Conservation (phyloP, 2,113 vertebrate species). For the Notarius lentiginosus region DNA sequence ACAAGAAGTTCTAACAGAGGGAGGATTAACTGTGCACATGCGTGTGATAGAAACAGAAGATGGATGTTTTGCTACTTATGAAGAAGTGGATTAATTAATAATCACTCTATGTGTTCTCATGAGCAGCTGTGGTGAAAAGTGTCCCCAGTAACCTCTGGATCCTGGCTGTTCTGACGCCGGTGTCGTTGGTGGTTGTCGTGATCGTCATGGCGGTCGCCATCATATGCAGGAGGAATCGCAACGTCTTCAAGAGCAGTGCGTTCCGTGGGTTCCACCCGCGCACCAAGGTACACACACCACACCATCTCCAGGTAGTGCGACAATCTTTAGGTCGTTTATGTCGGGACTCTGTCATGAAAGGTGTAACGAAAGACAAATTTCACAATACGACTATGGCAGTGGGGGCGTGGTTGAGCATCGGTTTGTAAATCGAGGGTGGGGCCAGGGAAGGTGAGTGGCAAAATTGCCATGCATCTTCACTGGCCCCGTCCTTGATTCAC, state of each 20-base stretch:
- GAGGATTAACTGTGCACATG: constrained; percentile 29
- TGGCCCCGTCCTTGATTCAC: no score
- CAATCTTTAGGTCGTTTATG: background rate
- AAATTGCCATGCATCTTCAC: no score
- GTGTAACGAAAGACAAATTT: background rate
- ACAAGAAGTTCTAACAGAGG: constrained; percentile 34
- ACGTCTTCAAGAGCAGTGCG: constrained; percentile 89
- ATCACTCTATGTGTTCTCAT: background rate
- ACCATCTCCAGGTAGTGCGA: no score
- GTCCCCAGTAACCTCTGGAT: constrained; percentile 95
- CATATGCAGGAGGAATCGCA: constrained; percentile 93
- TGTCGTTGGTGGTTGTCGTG: constrained; percentile 86
- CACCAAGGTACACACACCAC: constrained; percentile 79
- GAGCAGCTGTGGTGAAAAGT: constrained; percentile 90
- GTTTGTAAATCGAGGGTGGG: no score
- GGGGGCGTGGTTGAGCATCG: no score
- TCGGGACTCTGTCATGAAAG: background rate
- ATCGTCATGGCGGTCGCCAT: constrained; percentile 92
- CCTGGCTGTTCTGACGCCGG: constrained; percentile 90
- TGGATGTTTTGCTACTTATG: constrained; percentile 19
- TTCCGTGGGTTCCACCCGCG: constrained; percentile 89
- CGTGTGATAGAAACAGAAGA: background rate
- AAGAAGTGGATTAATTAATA: constrained; percentile 29
- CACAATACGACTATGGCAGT: background rate
- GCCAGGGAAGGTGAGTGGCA: no score